Evolutionary conservation across 2,888 invertebrate species (phyloP).

Genomic region (Endotricha flammealis): DNA sequence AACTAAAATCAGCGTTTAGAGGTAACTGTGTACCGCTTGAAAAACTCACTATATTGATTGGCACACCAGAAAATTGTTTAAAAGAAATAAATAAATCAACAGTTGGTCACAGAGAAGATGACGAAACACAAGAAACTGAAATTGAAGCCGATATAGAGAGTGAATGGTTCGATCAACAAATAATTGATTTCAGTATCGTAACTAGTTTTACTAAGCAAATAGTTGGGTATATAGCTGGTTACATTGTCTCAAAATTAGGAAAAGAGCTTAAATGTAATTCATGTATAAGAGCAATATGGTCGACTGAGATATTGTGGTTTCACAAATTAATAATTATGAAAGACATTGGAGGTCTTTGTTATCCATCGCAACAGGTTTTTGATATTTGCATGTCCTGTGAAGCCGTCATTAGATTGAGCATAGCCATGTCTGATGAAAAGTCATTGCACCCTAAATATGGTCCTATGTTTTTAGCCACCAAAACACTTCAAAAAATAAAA

Average conservation of each 20-base stretch:
- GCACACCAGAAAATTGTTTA: too few relatives aligned
- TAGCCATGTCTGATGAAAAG: neutral
- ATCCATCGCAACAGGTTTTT: constrained; percentile 13
- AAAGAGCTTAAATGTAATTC: too few relatives aligned
- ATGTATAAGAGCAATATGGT: neutral
- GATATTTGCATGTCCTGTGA: constrained; percentile 12
- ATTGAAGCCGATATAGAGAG: too few relatives aligned
- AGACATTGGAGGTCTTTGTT: constrained; percentile 17
- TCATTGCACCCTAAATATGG: neutral
- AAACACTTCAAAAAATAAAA: constrained; percentile 7
- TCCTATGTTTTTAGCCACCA: constrained; percentile 3
- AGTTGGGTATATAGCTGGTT: too few relatives aligned
- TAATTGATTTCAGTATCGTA: too few relatives aligned
- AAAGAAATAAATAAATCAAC: too few relatives aligned
- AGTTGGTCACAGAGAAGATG: too few relatives aligned
- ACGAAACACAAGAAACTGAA: too few relatives aligned
- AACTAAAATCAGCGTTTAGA: constrained; percentile 8
- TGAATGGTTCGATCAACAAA: too few relatives aligned
- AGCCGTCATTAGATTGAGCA: constrained; percentile 4
- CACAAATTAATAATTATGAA: constrained; percentile 14
- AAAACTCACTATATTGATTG: constrained; percentile 10
- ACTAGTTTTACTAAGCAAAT: too few relatives aligned
- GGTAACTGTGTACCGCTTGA: constrained; percentile 18
- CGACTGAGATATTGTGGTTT: constrained; percentile 8
- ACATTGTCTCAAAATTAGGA: too few relatives aligned